Conservation (phyloP, 2,113 vertebrate genomes). For the Toxostoma redivivum region DNA sequence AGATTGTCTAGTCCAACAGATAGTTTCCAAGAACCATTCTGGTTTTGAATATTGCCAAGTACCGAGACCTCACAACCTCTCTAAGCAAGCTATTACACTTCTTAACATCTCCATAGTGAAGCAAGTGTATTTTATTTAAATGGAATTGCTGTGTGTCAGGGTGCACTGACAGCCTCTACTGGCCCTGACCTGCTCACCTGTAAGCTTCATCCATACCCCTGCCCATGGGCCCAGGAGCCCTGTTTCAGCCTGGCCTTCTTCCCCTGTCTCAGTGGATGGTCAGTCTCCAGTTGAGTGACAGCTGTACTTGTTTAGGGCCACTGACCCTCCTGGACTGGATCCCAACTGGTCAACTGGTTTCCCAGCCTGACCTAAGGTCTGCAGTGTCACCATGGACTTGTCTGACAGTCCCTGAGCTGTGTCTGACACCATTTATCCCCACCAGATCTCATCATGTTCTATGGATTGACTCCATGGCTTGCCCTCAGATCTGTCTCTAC, state of each 20-base stretch:
- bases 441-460: neutral
- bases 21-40: neutral
- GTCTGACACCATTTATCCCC: neutral
- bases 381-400: neutral
- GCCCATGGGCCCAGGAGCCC: neutral
- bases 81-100: neutral
- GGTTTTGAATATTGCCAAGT: neutral
- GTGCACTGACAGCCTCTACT: neutral
- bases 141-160: neutral
- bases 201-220: neutral
- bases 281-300: neutral
- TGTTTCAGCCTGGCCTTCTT: neutral
- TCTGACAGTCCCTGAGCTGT: neutral
- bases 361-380: neutral
- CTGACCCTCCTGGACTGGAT: neutral
- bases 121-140: neutral
- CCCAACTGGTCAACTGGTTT: neutral
- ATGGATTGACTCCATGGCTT: neutral
- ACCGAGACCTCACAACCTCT: accelerated
- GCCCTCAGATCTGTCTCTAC: neutral
- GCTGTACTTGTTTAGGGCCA: neutral
- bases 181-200: neutral
- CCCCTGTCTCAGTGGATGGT: neutral
- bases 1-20: neutral
- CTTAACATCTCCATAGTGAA: neutral